Evolutionary conservation across 2,113 vertebrate species (phyloP).

Genomic region (Calyptommatus sinebrachiatus): DNA sequence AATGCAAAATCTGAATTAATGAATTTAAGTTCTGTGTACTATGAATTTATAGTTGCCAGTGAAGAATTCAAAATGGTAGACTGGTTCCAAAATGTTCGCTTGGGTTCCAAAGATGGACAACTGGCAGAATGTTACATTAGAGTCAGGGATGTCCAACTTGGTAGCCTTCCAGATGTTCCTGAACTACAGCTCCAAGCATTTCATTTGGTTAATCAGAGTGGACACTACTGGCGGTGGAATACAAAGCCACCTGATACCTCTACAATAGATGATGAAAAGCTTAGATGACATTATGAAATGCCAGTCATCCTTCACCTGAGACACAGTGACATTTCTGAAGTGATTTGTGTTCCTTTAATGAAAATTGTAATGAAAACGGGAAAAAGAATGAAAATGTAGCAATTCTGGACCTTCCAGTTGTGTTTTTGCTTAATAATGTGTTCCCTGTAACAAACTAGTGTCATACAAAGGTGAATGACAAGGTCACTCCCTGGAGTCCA

Average conservation of each 20-base stretch:
- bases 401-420: slow-evolving; percentile 9
- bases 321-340: background rate
- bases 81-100: no score
- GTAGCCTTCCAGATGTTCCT: no score
- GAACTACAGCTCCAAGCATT: background rate
- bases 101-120: no score
- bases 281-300: background rate
- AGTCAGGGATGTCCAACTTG: no score
- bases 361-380: background rate
- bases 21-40: no score
- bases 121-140: no score
- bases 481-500: background rate
- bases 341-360: background rate
- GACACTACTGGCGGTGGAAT: background rate
- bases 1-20: no score
- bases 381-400: background rate
- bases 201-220: background rate
- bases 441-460: background rate
- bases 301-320: background rate
- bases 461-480: background rate
- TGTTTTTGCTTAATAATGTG: background rate
- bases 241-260: background rate
- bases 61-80: no score
- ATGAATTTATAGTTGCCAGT: no score
- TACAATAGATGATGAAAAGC: background rate